Base-by-base conservation (phyloP, 2,888 invertebrate genomes). In the Eristalinus sepulchralis region DNA sequence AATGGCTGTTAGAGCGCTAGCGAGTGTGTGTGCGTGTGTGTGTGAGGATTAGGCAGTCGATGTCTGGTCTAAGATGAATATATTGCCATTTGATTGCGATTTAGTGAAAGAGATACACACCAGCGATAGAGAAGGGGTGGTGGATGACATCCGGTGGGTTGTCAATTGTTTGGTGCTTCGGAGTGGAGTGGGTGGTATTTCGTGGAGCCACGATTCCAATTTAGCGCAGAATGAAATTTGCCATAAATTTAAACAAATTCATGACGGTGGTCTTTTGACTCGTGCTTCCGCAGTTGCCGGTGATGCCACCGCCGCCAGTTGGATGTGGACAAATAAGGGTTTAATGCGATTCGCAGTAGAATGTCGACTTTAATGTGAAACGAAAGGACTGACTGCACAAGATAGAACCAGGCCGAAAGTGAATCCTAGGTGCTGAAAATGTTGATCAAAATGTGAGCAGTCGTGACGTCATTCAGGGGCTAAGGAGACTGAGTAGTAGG, bases 71-170 rank as follows among this genome's bases (percentile, higher is more conserved):
- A 68, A 68, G 77, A 81, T 77, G 81, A 81, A 85, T 81, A 81
- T 77, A 77, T 85, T 78, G 82, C 72, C 77, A 77, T 82, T 85
- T 78, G 82, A 85, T 85, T 82, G 73, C 27, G 71, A 77, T 81
- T 81, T 66, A 63, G 34, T 70, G 67, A 53, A 71, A 71, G n/a
- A 77, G 55, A 83, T 70, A 55, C 33, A 57, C 31, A 57, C 31
- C 20, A 33, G 62, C 34, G 33, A 34, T 33, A 63, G 9, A 5
- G 20, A 20, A n/a, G 31, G 11, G 6, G 27, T 55, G 55, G 24
- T 57, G 57, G 11, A 27, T 57, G 57, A 11, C 22, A 11, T 3
- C 24, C 24, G 24, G 17, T 22, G 57, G 24, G 57, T 11, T 22
- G 57, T 22, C 24, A 27, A 57, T 24, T 24, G 22, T 22, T 57